Conservation (phyloP, 2,797 vertebrate genomes). For the Poecile montanus region DNA sequence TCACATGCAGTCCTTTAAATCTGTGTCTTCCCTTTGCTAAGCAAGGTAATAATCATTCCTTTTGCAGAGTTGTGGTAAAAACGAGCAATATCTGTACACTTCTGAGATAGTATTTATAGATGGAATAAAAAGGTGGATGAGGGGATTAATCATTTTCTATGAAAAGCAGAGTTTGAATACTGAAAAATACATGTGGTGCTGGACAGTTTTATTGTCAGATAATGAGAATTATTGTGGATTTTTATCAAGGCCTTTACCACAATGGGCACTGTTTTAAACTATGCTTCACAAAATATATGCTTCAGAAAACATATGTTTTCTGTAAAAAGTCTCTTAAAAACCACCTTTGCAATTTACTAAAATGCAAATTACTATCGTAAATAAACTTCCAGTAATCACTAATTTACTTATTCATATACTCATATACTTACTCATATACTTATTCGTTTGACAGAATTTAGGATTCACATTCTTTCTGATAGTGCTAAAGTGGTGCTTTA, state of each 20-base stretch:
- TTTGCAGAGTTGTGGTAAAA: neutral
- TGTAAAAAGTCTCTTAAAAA: neutral
- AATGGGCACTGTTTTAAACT: neutral
- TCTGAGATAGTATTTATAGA: neutral
- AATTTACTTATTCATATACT: neutral
- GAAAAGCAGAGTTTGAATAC: neutral
- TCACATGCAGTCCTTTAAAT: neutral
- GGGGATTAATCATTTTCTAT: neutral
- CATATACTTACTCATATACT: neutral
- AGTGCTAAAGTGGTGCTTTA: neutral
- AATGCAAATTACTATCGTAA: neutral
- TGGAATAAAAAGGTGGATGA: neutral
- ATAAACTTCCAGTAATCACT: neutral
- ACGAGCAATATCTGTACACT: neutral
- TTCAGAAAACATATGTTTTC: neutral
- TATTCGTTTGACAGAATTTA: neutral
- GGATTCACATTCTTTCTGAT: neutral
- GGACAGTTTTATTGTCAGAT: neutral
- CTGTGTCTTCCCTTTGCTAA: neutral
- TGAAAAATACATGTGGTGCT: neutral
- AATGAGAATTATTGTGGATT: neutral
- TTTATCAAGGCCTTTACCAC: neutral
- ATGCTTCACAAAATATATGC: neutral
- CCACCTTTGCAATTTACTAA: neutral
- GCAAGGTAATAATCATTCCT: neutral